Evolutionary conservation across 2,113 vertebrate genomes (phyloP), one percentile per base, ranked within the genome.

Genomic region (Leptobrachium leishanense): DNA sequence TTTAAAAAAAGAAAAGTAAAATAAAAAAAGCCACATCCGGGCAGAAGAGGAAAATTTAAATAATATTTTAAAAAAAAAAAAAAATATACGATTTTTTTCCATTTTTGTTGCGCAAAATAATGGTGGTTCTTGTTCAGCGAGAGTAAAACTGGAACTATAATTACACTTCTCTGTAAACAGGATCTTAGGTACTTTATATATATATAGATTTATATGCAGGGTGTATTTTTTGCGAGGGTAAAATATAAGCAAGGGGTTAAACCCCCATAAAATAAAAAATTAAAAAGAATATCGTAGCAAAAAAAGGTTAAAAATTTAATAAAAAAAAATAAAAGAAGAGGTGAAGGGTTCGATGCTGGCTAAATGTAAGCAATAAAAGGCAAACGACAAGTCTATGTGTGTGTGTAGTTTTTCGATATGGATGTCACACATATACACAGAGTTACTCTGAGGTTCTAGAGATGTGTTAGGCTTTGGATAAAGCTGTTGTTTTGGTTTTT

Each of bases 331-430:
- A 11, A 20, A 43, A 40, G 40, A 65, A 44, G 54, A 46, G 57
- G 4, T 6, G 15, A 10, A n/a, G 50, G 65, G 68, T 43, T 59
- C 77, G 67, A 46, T 72, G 44, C 76, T 72, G 55, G 69, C 68
- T 50, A 72, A 54, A 72, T 43, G 59, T 50, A 77, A 78, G 43
- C 43, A 50, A 86, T 15, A 85, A 88, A 87, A 84, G 40, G 81
- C 76, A 83, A 82, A 79, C 79, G 54, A 81, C 84, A 73, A 83
- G 80, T 75, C 77, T 77, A 85, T 82, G 82, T 83, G 82, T 83
- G 59, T 53, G 83, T 79, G 76, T 31, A 31, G 20, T 82, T 86
- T 86, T 78, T 85, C 82, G 74, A 50, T 82, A 74, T 57, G 64
- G 77, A 72, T 68, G 31, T 65, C 74, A 79, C 79, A 68, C 50